These are phyloP conservation scores for Torymus texanus DNA, from an alignment of 2,888 invertebrate genomes.

Conservation along the genomic window DNA sequence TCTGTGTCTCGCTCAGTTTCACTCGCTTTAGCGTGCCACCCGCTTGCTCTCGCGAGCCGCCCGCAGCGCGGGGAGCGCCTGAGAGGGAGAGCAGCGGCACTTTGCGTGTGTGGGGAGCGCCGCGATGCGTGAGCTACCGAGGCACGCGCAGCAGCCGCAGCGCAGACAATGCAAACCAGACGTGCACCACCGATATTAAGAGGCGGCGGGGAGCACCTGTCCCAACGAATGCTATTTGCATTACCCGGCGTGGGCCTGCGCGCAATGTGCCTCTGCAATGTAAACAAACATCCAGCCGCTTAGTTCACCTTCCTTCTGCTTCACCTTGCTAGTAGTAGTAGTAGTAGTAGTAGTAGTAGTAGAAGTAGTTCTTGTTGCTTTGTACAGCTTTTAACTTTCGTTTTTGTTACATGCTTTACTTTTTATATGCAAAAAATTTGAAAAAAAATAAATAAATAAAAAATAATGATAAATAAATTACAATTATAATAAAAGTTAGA, in stretches of 20 bases:
- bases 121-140: slow-evolving; percentile 57
- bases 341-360: too few relatives aligned
- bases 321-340: slow-evolving; percentile 5
- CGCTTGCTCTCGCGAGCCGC: slow-evolving; percentile 9
- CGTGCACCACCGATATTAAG: slow-evolving; percentile 69
- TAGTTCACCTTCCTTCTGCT: slow-evolving; percentile 68
- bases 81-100: slow-evolving; percentile 29
- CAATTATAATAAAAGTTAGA: slow-evolving; percentile 42
- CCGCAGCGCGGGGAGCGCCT: slow-evolving; percentile 32
- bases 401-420: slow-evolving; percentile 40
- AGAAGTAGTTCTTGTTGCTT: slow-evolving; percentile 25
- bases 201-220: slow-evolving; percentile 71
- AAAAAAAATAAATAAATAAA: slow-evolving; percentile 28
- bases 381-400: slow-evolving; percentile 33
- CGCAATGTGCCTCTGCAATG: slow-evolving; percentile 76
- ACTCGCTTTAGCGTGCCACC: slow-evolving; percentile 24
- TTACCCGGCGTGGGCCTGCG: slow-evolving; percentile 75
- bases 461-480: slow-evolving; percentile 34
- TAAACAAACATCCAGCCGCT: slow-evolving; percentile 75
- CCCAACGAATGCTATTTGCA: slow-evolving; percentile 69
- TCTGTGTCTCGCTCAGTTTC: slow-evolving; percentile 39
- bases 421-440: slow-evolving; percentile 43
- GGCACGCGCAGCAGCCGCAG: slow-evolving; percentile 75
- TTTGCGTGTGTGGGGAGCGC: slow-evolving; percentile 24
- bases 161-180: slow-evolving; percentile 76